These are phyloP conservation scores for Puma concolor DNA, from an alignment of 2,113 vertebrate species.

Conservation along the genomic window DNA sequence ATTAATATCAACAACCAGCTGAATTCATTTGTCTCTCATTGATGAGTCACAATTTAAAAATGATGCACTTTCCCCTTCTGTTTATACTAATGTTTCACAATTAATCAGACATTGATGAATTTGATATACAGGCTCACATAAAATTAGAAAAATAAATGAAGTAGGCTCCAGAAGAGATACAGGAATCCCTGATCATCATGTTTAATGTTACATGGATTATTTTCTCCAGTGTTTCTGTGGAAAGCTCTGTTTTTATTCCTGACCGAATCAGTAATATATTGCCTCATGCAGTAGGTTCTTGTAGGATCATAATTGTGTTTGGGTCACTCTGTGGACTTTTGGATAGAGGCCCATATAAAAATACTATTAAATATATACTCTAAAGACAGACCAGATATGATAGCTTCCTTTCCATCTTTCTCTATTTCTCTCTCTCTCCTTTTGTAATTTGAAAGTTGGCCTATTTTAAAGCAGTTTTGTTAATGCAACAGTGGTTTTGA, in stretches of 20 bases:
- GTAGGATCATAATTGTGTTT: neutral
- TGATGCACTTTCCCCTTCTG: neutral
- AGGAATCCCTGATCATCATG: neutral
- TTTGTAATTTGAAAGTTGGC: constrained; percentile 38
- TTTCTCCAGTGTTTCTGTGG: neutral
- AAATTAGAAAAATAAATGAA: constrained; percentile 51
- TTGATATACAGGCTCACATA: neutral
- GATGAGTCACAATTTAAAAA: neutral
- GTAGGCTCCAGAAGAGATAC: neutral
- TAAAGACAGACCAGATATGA: neutral
- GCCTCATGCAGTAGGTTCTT: neutral
- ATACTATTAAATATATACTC: neutral
- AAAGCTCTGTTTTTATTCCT: neutral
- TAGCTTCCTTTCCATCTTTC: neutral
- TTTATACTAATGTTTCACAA: neutral
- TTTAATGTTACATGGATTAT: neutral
- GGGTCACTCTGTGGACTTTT: neutral
- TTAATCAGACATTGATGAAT: neutral
- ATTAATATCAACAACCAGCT: neutral
- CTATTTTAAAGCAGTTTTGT: constrained; percentile 55
- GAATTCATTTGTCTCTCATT: neutral
- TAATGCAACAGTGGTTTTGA: constrained; percentile 68
- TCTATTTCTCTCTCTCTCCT: neutral
- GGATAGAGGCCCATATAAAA: neutral
- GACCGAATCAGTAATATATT: neutral